Percentiles rank a stretch among this genome's conserved stretches.
These are phyloP conservation scores for Archilochus colubris DNA, from an alignment of 2,113 vertebrate genomes.

Conservation along the genomic window DNA sequence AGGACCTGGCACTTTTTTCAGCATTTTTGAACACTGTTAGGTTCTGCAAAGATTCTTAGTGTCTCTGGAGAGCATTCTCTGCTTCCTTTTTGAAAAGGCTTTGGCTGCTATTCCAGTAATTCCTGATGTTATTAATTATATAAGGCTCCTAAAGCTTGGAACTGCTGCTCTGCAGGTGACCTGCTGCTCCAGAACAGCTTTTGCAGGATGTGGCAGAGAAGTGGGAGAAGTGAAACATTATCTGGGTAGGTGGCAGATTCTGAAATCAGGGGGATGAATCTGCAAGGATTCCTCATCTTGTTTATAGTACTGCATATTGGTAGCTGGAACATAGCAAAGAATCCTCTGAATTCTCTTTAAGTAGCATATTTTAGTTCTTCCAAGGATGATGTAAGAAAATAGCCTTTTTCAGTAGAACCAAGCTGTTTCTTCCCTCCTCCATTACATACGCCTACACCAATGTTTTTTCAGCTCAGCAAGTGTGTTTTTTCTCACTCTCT, in stretches of 20 bases:
- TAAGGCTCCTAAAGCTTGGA: neutral
- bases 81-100: neutral
- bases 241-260: neutral
- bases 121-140: neutral
- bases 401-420: slow-evolving; percentile 23
- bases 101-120: neutral
- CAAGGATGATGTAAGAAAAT: slow-evolving; percentile 5
- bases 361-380: neutral
- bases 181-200: neutral
- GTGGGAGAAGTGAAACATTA: neutral
- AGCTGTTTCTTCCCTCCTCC: neutral
- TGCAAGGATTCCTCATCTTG: neutral
- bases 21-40: neutral
- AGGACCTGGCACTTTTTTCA: neutral
- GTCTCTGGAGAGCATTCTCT: neutral
- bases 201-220: neutral
- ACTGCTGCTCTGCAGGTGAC: neutral
- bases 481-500: slow-evolving; percentile 61
- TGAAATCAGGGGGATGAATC: neutral
- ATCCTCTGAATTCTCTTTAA: slow-evolving; percentile 7
- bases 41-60: neutral
- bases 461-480: slow-evolving; percentile 63
- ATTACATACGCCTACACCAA: slow-evolving; percentile 29
- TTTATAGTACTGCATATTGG: neutral
- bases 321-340: neutral